A percentile compares a stretch with the other conserved stretches of the same genome.
Conservation (phyloP, 1,140 invertebrate genomes). For the Mylabris phalerata region DNA sequence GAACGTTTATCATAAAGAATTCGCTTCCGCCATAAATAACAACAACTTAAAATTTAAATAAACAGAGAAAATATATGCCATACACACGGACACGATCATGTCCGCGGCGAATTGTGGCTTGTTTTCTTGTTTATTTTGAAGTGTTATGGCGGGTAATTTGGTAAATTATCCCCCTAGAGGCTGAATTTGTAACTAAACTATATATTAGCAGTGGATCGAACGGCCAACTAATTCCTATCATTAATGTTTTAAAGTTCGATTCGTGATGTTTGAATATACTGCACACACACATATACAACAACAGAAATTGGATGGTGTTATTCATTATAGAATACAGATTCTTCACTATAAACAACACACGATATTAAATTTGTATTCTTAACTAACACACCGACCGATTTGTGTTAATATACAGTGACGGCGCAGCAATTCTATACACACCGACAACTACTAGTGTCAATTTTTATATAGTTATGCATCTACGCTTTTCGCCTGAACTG, state of each 20-base stretch:
- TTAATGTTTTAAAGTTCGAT: conserved; percentile 39
- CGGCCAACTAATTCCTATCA: conserved; percentile 42
- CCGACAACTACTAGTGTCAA: too few relatives aligned
- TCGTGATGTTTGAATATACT: conserved; percentile 45
- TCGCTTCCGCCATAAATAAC: background rate
- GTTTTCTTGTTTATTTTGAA: conserved; percentile 44
- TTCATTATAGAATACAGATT: background rate
- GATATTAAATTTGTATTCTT: too few relatives aligned
- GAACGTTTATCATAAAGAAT: too few relatives aligned
- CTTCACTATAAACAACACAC: too few relatives aligned
- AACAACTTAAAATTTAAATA: conserved; percentile 36
- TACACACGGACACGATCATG: conserved; percentile 32
- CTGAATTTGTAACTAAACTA: conserved; percentile 44
- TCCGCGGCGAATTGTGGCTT: conserved; percentile 29
- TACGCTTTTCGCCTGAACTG: too few relatives aligned
- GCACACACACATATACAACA: too few relatives aligned
- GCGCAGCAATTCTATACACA: too few relatives aligned
- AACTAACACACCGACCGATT: too few relatives aligned
- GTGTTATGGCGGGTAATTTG: conserved; percentile 42
- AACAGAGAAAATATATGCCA: conserved; percentile 21
- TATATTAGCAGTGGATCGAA: conserved; percentile 42
- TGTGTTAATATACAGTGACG: too few relatives aligned
- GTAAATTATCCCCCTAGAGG: conserved; percentile 41
- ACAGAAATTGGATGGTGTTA: conserved; percentile 31
- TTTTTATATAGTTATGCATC: too few relatives aligned